Evolutionary conservation across 1,140 invertebrate species (phyloP).

Genomic region (Mizuhopecten yessoensis): DNA sequence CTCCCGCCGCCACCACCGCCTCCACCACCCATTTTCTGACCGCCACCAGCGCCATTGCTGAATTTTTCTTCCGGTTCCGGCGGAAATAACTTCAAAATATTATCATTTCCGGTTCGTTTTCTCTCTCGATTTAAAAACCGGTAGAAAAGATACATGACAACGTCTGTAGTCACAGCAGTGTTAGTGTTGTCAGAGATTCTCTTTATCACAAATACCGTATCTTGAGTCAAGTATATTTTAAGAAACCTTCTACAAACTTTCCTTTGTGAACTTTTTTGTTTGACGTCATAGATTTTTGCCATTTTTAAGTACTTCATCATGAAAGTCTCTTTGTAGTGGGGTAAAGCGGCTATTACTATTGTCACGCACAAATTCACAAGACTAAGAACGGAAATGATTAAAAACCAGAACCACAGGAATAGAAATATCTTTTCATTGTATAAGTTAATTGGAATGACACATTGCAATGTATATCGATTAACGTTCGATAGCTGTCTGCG

Average conservation of each 20-base stretch:
- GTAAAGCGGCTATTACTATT: conserved; percentile 39
- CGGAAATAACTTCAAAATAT: conserved; percentile 13
- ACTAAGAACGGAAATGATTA: conserved; percentile 63
- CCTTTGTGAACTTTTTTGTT: conserved; percentile 43
- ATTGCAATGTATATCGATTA: conserved; percentile 81
- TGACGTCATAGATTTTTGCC: conserved; percentile 48
- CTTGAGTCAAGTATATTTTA: conserved; percentile 50
- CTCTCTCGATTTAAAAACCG: conserved; percentile 50
- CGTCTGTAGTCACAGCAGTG: conserved; percentile 47
- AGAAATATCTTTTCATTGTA: conserved; percentile 85
- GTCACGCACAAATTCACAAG: conserved; percentile 52
- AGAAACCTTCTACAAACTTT: conserved; percentile 52
- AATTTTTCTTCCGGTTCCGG: conserved; percentile 37
- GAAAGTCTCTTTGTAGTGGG: conserved; percentile 46
- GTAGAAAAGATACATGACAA: conserved; percentile 49
- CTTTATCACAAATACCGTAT: conserved; percentile 57
- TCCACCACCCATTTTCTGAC: conserved; percentile 14
- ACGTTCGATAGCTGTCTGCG: conserved; percentile 81
- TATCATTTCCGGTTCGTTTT: background rate
- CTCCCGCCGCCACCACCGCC: background rate
- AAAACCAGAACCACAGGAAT: conserved; percentile 77
- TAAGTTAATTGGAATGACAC: conserved; percentile 85
- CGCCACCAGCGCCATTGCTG: background rate
- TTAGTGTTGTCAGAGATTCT: conserved; percentile 47
- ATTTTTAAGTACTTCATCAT: conserved; percentile 60